Base-by-base conservation (phyloP, 2,113 vertebrate species). In the Calyptommatus sinebrachiatus region DNA sequence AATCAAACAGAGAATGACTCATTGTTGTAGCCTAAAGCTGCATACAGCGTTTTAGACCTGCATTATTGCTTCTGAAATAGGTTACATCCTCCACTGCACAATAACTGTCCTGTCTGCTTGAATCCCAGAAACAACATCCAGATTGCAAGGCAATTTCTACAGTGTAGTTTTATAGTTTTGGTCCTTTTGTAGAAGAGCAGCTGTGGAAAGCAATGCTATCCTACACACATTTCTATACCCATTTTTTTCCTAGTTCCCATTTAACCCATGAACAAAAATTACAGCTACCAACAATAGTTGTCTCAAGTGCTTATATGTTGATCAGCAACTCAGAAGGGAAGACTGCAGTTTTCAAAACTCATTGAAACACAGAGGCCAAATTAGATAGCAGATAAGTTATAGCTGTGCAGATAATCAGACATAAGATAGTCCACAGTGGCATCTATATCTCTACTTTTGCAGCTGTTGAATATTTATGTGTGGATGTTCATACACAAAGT, bases 31-130 rank as follows among this genome's bases (percentile, higher is more conserved):
- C 35, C 35, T 41, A 41, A 41, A 41, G 28, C 28, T 63, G 31
- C 7, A 75, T 62, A 26, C 26, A 1, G 28, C 22, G 20, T 76
- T 66, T 76, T 66, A 8, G 48, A 2, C 21, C 45, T 50, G 62
- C 62, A 12, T 67, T 66, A 66, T 50, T 76, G 75, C 61, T 76
- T 76, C 62, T 50, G 62, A 29, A 76, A 50, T 50, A 62, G n/a
- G 18, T 41, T 76, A 26, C 48, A 48, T 31, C 41, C 26, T 28
- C 20, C 66, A 14, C 16, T 31, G 75, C 62, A 50, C 41, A 50
- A 29, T 67, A 45, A 29, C 26, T 48, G 46, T 21, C 29, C 62
- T 66, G 75, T 66, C 75, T 29, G 18, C 66, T 50, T 28, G 18
- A 66, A 50, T 76, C 65, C 45, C 75, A 63, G 26, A 2, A 21